Evolutionary conservation across 2,113 vertebrate species (phyloP).

Genomic region (Zapus hudsonius): DNA sequence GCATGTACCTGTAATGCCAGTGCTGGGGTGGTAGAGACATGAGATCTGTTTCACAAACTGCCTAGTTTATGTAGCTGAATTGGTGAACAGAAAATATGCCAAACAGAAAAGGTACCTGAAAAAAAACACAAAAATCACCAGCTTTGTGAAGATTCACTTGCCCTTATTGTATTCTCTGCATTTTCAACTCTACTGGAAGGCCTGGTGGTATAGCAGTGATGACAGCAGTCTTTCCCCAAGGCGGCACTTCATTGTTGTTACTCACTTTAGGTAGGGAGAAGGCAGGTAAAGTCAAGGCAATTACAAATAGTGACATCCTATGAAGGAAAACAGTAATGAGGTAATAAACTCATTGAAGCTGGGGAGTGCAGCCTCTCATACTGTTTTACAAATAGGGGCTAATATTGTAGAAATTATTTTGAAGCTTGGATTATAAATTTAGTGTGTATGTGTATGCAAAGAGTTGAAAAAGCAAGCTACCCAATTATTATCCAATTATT

Average conservation of each 20-base stretch:
- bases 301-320: background rate
- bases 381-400: background rate
- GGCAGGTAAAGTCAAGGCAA: background rate
- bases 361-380: background rate
- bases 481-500: no score
- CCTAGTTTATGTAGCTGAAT: background rate
- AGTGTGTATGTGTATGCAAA: no score
- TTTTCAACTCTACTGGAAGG: background rate
- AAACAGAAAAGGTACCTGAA: background rate
- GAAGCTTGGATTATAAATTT: conserved; percentile 6
- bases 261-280: background rate
- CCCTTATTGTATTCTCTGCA: background rate
- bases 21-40: no score
- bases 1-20: no score
- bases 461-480: background rate
- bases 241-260: background rate
- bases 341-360: background rate
- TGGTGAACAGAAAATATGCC: background rate
- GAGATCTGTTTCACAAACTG: no score
- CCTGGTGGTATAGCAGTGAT: background rate
- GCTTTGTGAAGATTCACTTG: background rate
- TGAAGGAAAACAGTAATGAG: background rate
- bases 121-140: background rate
- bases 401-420: background rate
- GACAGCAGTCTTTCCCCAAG: background rate